Evolutionary conservation across 2,888 invertebrate species (phyloP).

Genomic region (Machimus atricapillus): DNA sequence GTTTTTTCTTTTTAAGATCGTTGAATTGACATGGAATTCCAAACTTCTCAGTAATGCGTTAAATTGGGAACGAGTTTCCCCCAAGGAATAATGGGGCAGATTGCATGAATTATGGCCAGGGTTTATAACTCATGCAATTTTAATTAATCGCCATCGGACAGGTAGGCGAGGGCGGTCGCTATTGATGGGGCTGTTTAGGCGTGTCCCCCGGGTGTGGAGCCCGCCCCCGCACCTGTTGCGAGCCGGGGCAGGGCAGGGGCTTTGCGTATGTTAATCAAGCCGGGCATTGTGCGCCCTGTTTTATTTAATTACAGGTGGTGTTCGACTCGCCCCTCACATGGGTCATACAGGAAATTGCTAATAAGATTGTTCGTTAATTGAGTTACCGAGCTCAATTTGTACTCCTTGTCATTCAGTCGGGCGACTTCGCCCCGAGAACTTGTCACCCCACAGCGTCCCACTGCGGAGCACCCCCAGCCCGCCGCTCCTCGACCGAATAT

Average conservation of each 20-base stretch:
- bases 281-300: neutral
- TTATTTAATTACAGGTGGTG: neutral
- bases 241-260: neutral
- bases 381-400: constrained; percentile 18
- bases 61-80: neutral
- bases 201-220: neutral
- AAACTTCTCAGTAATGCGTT: no score
- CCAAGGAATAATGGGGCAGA: neutral
- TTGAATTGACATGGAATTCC: no score
- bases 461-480: neutral
- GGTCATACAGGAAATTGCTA: neutral
- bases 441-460: neutral
- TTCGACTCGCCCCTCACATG: neutral
- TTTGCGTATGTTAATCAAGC: neutral
- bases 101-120: constrained; percentile 11
- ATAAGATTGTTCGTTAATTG: constrained; percentile 23
- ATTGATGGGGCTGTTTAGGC: neutral
- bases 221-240: neutral
- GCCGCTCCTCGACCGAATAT: neutral
- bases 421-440: neutral
- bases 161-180: neutral
- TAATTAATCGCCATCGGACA: constrained; percentile 32
- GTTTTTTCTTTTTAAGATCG: no score
- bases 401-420: neutral
- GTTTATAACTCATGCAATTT: constrained; percentile 10